Base-by-base conservation (phyloP, 2,797 vertebrate genomes). In the Nasua narica region DNA sequence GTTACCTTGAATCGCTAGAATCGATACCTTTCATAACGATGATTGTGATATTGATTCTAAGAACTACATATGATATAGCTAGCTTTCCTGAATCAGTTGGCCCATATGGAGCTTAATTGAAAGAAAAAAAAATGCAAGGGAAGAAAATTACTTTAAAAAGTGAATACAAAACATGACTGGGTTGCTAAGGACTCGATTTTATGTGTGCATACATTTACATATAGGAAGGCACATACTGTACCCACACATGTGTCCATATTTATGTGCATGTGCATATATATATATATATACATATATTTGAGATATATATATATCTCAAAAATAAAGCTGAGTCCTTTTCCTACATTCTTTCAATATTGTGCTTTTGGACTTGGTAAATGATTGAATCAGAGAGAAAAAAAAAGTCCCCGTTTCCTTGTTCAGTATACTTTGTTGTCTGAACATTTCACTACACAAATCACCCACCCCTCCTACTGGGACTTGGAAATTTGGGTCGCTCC, bases 171-270 rank as follows among this genome's bases (percentile, higher is more conserved):
- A 27, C 15, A n/a, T 54, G 15, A 40, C n/a, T 18, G 37, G 12
- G 9, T 69, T 43, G 2, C 7, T 50, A 46, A 16, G 32, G 7
- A 29, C 21, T 21, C 9, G 67, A 54, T 7, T 9, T 54, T 23
- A n/a, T 5, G 25, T 4, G 19, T 14, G 96, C 95, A 98, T 95
- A 98, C 96, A 97, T 97, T 94, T 95, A 95, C 74, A 56, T 43
- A 29, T 43, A 27, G 23, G 40, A 46, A 46, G 25, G 7, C 70
- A 16, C 2, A 27, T 27, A 27, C 14, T 9, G 5, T 29, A 9
- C 70, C 11, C 65, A 29, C 23, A 74, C 0, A n/a, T 67, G 46
- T 50, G 16, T 12, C 6, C 4, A 27, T 58, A 21, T 23, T 1
- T n/a, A 14, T 35, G 19, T 50, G 40, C 6, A 1, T 43, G 35